Evolutionary conservation across 2,888 invertebrate genomes (phyloP).

Genomic region (Crocallis elinguaria): DNA sequence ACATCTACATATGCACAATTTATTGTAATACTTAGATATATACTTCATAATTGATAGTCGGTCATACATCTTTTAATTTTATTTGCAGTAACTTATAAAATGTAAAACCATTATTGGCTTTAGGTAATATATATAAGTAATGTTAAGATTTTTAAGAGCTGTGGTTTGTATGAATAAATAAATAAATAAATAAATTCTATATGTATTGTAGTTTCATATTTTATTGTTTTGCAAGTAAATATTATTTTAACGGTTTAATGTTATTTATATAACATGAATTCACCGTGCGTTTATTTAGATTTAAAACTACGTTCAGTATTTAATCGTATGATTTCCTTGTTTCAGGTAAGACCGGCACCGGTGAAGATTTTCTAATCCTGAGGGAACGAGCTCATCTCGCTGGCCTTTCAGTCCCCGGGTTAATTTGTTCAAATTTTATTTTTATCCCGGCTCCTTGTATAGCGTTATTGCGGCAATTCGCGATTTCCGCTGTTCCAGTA

Average conservation of each 20-base stretch:
- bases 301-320: conserved; percentile 4
- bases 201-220: too few relatives aligned
- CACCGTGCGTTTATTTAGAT: not conserved
- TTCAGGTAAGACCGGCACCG: conserved; percentile 37
- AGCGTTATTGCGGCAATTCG: conserved; percentile 60
- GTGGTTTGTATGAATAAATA: too few relatives aligned
- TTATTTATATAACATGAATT: not conserved
- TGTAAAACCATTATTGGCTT: too few relatives aligned
- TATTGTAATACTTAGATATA: too few relatives aligned
- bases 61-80: too few relatives aligned
- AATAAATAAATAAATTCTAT: too few relatives aligned
- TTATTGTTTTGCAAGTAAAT: not conserved
- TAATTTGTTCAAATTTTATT: conserved; percentile 49
- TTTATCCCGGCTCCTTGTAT: conserved; percentile 49
- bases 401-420: conserved; percentile 20
- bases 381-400: conserved; percentile 29
- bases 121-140: too few relatives aligned
- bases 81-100: too few relatives aligned
- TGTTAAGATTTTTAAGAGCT: too few relatives aligned
- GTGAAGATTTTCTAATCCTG: conserved; percentile 25
- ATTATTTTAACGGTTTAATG: not conserved
- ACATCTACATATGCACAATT: too few relatives aligned
- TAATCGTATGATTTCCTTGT: conserved; percentile 39
- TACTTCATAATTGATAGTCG: too few relatives aligned
- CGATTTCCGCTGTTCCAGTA: conserved; percentile 58